Conservation (phyloP, 2,888 invertebrate species). For the Caenorhabditis wallacei region DNA sequence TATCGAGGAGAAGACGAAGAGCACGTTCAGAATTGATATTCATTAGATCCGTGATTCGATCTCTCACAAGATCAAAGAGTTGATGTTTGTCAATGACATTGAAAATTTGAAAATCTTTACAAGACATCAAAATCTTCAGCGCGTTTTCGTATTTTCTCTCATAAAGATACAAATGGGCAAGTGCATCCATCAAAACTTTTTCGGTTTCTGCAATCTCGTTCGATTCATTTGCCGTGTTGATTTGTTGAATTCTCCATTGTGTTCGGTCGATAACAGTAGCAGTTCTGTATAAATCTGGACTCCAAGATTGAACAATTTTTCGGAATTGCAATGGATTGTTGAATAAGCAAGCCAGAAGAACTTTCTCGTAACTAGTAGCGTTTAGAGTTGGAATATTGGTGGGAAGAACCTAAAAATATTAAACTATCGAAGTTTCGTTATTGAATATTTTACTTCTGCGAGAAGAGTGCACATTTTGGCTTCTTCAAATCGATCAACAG, state of each 20-base stretch:
- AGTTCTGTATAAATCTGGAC: slow-evolving; percentile 80
- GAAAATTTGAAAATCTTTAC: slow-evolving; percentile 79
- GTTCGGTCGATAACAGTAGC: slow-evolving; percentile 72
- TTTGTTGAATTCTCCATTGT: slow-evolving; percentile 58
- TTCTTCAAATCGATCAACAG: slow-evolving; percentile 77
- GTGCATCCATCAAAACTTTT: slow-evolving; percentile 51
- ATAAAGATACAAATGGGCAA: slow-evolving; percentile 80
- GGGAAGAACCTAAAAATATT: slow-evolving; percentile 74
- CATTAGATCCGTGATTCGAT: slow-evolving; percentile 82
- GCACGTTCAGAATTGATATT: slow-evolving; percentile 81
- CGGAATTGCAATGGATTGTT: slow-evolving; percentile 73
- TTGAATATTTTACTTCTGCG: slow-evolving; percentile 61
- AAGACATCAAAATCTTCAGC: slow-evolving; percentile 77
- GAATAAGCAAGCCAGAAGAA: slow-evolving; percentile 70
- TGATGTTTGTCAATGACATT: slow-evolving; percentile 80
- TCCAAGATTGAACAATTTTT: slow-evolving; percentile 76
- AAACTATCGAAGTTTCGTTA: background rate
- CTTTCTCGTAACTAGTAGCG: slow-evolving; percentile 80
- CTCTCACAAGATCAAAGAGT: slow-evolving; percentile 79
- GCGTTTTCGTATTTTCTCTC: slow-evolving; percentile 79
- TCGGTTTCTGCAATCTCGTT: slow-evolving; percentile 33
- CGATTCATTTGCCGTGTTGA: slow-evolving; percentile 15
- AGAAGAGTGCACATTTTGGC: slow-evolving; percentile 65
- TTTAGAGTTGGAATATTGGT: slow-evolving; percentile 79
- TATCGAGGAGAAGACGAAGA: slow-evolving; percentile 79